Evolutionary conservation across 2,888 invertebrate genomes (phyloP).

Genomic region (Ophion slaviceki): DNA sequence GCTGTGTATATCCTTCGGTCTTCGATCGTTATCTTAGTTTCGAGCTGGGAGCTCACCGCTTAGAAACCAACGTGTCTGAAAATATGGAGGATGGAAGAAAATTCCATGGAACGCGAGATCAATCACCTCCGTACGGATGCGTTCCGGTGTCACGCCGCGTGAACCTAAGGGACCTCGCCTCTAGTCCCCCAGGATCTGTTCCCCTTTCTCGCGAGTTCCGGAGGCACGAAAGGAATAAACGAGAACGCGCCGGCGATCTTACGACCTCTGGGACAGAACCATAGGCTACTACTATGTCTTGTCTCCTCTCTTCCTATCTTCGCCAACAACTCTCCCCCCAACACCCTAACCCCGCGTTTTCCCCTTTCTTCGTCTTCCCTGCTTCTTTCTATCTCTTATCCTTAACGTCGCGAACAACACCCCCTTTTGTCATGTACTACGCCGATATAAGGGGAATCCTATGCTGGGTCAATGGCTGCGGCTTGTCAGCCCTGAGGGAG

Average conservation of each 20-base stretch:
- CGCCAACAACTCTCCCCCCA: slow-evolving; percentile 31
- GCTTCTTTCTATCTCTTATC: slow-evolving; percentile 41
- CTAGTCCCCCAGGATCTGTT: slow-evolving; percentile 53
- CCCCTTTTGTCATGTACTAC: slow-evolving; percentile 21
- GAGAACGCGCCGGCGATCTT: slow-evolving; percentile 64
- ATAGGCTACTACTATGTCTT: slow-evolving; percentile 40
- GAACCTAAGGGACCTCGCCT: slow-evolving; percentile 46
- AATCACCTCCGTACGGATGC: slow-evolving; percentile 64
- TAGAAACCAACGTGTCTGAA: neutral
- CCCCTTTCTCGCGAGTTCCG: slow-evolving; percentile 43
- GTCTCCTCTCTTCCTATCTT: slow-evolving; percentile 3
- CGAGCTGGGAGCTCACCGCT: neutral
- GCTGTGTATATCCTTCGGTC: slow-evolving; percentile 12
- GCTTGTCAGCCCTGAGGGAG: slow-evolving; percentile 32
- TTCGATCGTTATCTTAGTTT: slow-evolving; percentile 19
- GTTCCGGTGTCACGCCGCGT: slow-evolving; percentile 27
- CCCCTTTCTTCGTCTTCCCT: slow-evolving; percentile 16
- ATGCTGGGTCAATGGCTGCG: slow-evolving; percentile 28
- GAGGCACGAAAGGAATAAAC: slow-evolving; percentile 62
- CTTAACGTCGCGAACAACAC: slow-evolving; percentile 39
- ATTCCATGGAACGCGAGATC: slow-evolving; percentile 62
- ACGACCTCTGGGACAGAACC: slow-evolving; percentile 66
- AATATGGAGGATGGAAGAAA: slow-evolving; percentile 38
- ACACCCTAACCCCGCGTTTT: slow-evolving; percentile 18
- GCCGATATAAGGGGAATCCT: slow-evolving; percentile 36